Base-by-base conservation (phyloP, 1,140 invertebrate species). In the Spodoptera litura region DNA sequence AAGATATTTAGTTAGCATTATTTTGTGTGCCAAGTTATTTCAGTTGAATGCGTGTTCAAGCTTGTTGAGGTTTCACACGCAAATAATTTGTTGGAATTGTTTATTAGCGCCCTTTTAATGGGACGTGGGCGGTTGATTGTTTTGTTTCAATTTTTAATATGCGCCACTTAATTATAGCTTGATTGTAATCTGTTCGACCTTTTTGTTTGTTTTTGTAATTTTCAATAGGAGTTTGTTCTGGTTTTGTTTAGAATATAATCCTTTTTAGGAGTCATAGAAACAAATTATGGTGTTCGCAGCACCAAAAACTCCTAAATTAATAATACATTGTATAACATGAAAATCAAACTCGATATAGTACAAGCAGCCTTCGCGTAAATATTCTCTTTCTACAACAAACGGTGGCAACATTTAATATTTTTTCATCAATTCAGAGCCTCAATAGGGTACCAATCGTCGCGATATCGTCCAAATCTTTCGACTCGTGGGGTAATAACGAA, bases 381-480 rank as follows among this genome's bases (percentile, higher is more conserved):
- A n/a, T 20, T 31, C 31, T 31, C 31, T 5, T 3, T 31, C 31
- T 2, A 31, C 31, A 31, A 31, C 31, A 31, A 31, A 1, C 15
- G 58, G 20, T 44, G 4, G 38, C 11, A 68, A 25, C 49, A 5
- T n/a, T 13, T n/a, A 68, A 51, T 51, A 51, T 66, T 25, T 31
- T 68, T 31, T 31, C 20, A 68, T 25, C 44, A 31, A 31, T 52
- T 53, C 59, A 15, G 35, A 15, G 15, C 12, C 64, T 20, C 20
- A 52, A 51, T 68, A 25, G 12, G 31, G 35, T 68, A 53, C 49
- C 20, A 27, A 68, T 68, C 64, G 20, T 9, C 64, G 35, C 8
- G 61, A 64, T 68, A 68, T 68, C 64, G 49, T 20, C 20, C 64
- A 68, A 68, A 52, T 68, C 44, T 68, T n/a, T 68, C 64, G 25